Evolutionary conservation across 2,113 vertebrate species (phyloP), one percentile per base, ranked within the genome.

Genomic region (Dolichallabes microphthalmus): DNA sequence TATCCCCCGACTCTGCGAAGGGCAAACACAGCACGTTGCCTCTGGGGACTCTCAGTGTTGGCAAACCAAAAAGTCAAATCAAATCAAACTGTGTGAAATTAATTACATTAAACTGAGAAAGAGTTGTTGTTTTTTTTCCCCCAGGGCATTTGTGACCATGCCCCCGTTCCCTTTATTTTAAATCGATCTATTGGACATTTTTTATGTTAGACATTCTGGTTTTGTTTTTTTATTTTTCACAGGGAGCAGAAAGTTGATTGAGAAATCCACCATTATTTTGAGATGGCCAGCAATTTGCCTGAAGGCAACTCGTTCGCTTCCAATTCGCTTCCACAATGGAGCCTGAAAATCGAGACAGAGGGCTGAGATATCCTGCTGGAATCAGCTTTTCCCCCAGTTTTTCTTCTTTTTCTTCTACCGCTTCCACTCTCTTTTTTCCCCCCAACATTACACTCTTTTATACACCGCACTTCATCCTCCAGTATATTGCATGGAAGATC

Each of bases 211-310:
- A 45, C 45, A 45, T 45, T 45, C 45, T 45, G 45, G 45, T 45
- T 45, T 45, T 45, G 45, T 45, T 45, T 45, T 45, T 45, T 45
- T 45, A 45, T 45, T 90, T 89, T 91, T 91, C 82, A 61, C 39
- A 82, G 87, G 84, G 71, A 88, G 92, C 85, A 91, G 87, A 85
- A 86, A 89, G 89, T 39, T 91, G 93, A 94, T 92, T 92, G 92
- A 93, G 92, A 93, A 92, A 93, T 91, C 89, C 84, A 78, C 84
- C 74, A 63, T 87, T 93, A 94, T 95, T 94, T 94, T 92, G 93
- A 94, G 92, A 88, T 52, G 30, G 87, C 87, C 88, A 80, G 74
- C 91, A 86, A 39, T 82, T 89, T 64, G 45, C 87, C 91, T 9
- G 81, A 88, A 90, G 92, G 90, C 89, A 91, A 87, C 87, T 79